Percentiles rank a stretch among this genome's conserved stretches.
These are phyloP conservation scores for Leguminivora glycinivorella DNA, from an alignment of 1,140 invertebrate species.

Conservation along the genomic window DNA sequence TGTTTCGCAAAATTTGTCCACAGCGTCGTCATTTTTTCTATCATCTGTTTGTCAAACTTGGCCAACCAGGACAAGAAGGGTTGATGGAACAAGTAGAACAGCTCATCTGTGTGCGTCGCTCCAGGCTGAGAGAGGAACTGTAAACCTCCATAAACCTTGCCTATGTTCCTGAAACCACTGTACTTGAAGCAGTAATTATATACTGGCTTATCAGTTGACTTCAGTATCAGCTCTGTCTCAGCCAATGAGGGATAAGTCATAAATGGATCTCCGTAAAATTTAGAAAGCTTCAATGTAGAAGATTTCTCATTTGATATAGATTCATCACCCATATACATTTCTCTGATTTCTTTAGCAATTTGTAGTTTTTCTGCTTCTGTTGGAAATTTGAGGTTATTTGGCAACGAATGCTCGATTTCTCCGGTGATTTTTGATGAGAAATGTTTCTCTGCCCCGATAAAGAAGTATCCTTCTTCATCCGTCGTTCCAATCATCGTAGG, in stretches of 20 bases:
- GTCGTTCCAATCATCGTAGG: constrained; percentile 36
- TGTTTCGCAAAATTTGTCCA: constrained; percentile 38
- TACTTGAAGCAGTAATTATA: constrained; percentile 29
- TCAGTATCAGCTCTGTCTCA: constrained; percentile 53
- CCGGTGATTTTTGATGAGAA: constrained; percentile 40
- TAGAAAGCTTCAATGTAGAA: constrained; percentile 42
- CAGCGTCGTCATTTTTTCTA: constrained; percentile 32
- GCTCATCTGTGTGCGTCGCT: constrained; percentile 37
- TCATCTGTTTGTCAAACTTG: constrained; percentile 30
- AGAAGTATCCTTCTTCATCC: constrained; percentile 34
- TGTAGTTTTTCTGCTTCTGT: constrained; percentile 36
- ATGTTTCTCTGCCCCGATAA: constrained; percentile 51
- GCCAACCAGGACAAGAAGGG: constrained; percentile 3
- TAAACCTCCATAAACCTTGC: constrained; percentile 3
- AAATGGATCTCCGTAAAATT: constrained; percentile 52
- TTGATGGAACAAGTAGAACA: constrained; percentile 37
- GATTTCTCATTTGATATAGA: constrained; percentile 36
- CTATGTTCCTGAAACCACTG: constrained; percentile 30
- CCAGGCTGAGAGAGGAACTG: background rate
- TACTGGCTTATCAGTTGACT: constrained; percentile 41
- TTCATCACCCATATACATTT: constrained; percentile 49
- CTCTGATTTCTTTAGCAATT: constrained; percentile 39
- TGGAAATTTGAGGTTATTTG: constrained; percentile 52
- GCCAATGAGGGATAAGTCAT: constrained; percentile 46
- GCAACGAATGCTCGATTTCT: constrained; percentile 48